phyloP scores from a whole-genome alignment of 2,797 vertebrate species.

The Enteromius anoplus region DNA sequence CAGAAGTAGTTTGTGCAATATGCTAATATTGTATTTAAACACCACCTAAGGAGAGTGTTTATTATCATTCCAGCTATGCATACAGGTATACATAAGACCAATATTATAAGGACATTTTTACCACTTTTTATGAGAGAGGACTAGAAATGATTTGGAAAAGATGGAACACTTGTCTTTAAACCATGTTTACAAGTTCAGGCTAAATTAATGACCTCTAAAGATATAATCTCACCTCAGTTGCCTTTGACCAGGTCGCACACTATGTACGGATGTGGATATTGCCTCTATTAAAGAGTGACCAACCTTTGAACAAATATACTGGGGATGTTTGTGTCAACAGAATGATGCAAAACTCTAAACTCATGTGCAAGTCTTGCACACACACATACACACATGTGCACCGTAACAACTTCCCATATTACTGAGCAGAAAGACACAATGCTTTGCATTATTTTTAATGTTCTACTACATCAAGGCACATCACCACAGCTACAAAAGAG shows the following conservation, averaged over 20 bases:
- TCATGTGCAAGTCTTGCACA: constrained; percentile 4
- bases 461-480: neutral
- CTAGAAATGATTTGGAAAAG: neutral
- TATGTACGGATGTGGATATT: neutral
- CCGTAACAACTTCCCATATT: neutral
- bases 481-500: neutral
- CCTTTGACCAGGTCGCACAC: constrained; percentile 9
- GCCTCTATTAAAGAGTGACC: neutral
- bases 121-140: neutral
- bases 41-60: neutral
- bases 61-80: neutral
- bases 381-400: neutral
- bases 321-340: constrained; percentile 1
- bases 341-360: neutral
- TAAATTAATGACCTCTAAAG: neutral
- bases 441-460: neutral
- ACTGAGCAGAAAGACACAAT: neutral
- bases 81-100: neutral
- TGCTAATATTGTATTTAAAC: neutral
- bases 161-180: neutral
- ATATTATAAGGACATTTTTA: neutral
- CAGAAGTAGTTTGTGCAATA: neutral
- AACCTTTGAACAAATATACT: constrained; percentile 28
- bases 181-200: neutral
- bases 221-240: neutral